Evolutionary conservation across 2,113 vertebrate species (phyloP).

Genomic region (Diadophis punctatus): DNA sequence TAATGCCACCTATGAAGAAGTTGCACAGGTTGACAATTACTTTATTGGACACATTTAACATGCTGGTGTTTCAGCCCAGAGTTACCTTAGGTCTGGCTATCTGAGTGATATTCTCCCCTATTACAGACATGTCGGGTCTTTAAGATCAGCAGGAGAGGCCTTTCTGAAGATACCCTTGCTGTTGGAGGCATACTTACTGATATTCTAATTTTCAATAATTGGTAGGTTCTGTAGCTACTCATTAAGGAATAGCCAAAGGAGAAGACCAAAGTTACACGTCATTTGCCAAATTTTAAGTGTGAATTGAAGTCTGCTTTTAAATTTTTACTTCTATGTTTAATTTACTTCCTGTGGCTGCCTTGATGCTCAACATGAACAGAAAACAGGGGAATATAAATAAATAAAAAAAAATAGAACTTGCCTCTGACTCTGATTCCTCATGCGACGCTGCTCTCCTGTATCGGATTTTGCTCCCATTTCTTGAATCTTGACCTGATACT

Average conservation of each 20-base stretch:
- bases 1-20: neutral
- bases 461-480: constrained; percentile 89
- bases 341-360: neutral
- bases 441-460: constrained; percentile 94
- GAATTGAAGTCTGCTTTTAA: neutral
- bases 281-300: neutral
- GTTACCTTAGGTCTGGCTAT: neutral
- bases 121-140: neutral
- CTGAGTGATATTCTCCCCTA: neutral
- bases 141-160: neutral
- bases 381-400: neutral
- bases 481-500: constrained; percentile 79
- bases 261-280: neutral
- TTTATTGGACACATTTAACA: neutral
- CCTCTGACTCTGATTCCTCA: constrained; percentile 96
- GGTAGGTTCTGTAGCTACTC: neutral
- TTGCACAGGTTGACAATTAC: neutral
- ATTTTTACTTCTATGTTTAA: neutral
- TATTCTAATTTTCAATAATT: neutral
- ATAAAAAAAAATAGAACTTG: constrained; percentile 52
- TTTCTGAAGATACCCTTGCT: neutral
- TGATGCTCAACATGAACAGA: neutral
- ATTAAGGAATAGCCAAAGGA: neutral
- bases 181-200: neutral
- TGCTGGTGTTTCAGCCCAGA: neutral